A percentile compares a stretch with the other conserved stretches of the same genome.
phyloP scores from a whole-genome alignment of 2,113 vertebrate genomes.

The Notarius quadriscutis region DNA sequence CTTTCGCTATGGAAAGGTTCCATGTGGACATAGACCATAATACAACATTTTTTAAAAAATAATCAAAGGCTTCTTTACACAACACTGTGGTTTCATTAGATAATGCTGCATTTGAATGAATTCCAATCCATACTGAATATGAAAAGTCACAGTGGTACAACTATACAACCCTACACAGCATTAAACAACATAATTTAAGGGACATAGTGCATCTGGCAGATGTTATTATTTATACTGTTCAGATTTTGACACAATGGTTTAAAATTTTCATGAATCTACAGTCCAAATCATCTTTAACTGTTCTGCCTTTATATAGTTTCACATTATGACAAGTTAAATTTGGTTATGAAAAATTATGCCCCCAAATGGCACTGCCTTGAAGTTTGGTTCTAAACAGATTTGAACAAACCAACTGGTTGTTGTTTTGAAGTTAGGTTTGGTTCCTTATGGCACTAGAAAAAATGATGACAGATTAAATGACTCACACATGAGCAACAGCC shows the following conservation, averaged over 20 bases:
- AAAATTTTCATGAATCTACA: neutral
- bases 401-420: neutral
- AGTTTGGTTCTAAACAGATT: neutral
- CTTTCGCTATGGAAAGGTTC: neutral
- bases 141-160: neutral
- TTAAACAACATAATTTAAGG: neutral
- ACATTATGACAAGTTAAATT: neutral
- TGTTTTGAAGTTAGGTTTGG: conserved; percentile 1
- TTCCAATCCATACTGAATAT: no score
- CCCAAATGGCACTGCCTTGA: neutral
- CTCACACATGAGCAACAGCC: conserved; percentile 44
- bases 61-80: neutral
- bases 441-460: neutral
- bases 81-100: neutral
- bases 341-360: neutral
- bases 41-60: neutral
- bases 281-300: neutral
- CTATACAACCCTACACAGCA: neutral
- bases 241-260: neutral
- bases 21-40: neutral
- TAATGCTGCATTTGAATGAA: neutral
- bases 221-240: neutral
- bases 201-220: neutral
- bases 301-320: neutral
- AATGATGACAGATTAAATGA: conserved; percentile 43